Base-by-base conservation (phyloP, 2,113 vertebrate genomes). In the Drymodes brunneopygia region DNA sequence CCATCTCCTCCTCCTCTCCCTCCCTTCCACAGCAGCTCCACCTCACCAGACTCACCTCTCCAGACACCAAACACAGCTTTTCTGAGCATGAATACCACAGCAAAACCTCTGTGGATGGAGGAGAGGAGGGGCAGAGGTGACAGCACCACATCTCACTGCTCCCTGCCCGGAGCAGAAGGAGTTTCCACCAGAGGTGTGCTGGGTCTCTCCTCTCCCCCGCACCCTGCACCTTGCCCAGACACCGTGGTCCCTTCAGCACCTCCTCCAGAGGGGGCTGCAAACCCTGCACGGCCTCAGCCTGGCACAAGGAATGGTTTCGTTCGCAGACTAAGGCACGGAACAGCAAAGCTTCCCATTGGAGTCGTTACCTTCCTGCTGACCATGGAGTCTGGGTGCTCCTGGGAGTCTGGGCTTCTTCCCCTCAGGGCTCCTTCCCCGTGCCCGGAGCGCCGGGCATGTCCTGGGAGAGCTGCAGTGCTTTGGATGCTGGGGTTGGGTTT, bases 161-260 rank as follows among this genome's bases (percentile, higher is more conserved):
- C 54, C 47, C 56, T 22, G 33, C 15, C 44, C 69, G 0, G 40
- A 44, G 4, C 31, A 9, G 27, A 61, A 42, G 54, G 8, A 58
- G 8, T 5, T 84, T 40, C 33, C 40, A 20, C 1, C 36, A 2
- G 12, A 23, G 64, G 0, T 9, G 29, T 5, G 36, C 73, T 40
- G 81, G 53, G 1, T 61, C 72, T 29, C 61, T 61, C 7, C 86
- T 89, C 69, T 71, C 78, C 75, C 61, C 64, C 60, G 1, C 42
- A 14, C 5, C 12, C 35, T 3, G 36, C 10, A 40, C 25, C 57
- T 57, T 3, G 3, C 8, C n/a, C 54, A 7, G 64, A 12, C 65
- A n/a, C 51, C 7, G 0, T 0, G 17, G 7, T 45, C 58, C 75
- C 60, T n/a, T 4, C 87, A 28, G 3, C 0, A 0, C 56, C 53